phyloP scores from a whole-genome alignment of 1,140 invertebrate species.

The Spodoptera frugiperda region DNA sequence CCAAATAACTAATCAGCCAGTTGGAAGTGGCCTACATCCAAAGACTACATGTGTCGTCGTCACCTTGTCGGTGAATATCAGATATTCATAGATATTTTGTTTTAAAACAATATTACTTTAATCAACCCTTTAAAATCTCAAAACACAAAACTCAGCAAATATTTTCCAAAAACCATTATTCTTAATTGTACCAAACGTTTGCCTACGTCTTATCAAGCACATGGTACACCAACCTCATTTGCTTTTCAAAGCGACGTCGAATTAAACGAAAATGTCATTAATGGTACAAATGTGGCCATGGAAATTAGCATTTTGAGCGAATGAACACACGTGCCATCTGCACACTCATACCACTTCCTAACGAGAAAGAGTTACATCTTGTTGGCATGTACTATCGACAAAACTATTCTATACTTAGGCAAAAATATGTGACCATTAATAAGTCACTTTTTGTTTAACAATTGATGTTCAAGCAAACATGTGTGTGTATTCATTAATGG shows the following conservation, averaged over 20 bases:
- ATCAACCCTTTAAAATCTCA: neutral
- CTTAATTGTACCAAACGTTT: neutral
- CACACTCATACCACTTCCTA: conserved; percentile 15
- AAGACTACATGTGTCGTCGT: too few species aligned
- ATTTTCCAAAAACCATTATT: conserved; percentile 1
- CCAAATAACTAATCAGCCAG: too few species aligned
- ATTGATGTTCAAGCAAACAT: too few species aligned
- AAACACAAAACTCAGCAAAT: neutral
- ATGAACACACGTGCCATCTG: conserved; percentile 39
- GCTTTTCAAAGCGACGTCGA: conserved; percentile 19
- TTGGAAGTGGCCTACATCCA: too few species aligned
- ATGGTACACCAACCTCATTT: conserved; percentile 24
- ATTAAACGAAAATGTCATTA: conserved; percentile 44
- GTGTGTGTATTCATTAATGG: too few species aligned
- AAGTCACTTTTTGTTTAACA: too few species aligned
- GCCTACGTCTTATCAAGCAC: neutral
- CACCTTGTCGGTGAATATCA: too few species aligned
- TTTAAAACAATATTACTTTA: neutral
- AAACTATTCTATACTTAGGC: too few species aligned
- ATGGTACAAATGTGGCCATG: conserved; percentile 26
- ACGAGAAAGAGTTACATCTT: conserved; percentile 15
- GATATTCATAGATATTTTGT: too few species aligned
- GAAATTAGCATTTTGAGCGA: conserved; percentile 46
- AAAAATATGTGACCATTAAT: too few species aligned
- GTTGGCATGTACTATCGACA: too few species aligned